Base-by-base conservation (phyloP, 2,797 vertebrate species). In the Hoplostethus atlanticus region DNA sequence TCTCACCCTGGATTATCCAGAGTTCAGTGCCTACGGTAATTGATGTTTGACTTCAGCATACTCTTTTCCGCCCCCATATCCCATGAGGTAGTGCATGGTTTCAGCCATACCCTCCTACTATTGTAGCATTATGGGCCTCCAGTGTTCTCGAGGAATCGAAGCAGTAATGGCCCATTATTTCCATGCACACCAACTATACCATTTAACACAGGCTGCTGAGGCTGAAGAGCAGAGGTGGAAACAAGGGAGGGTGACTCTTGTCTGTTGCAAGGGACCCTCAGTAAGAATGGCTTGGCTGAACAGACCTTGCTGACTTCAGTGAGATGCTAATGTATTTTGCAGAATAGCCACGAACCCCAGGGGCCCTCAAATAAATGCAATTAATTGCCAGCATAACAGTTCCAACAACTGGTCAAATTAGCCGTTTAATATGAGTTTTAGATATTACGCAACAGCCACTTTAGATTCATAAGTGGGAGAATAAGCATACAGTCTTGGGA, bases 11-110 rank as follows among this genome's bases (percentile, higher is more conserved):
- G 63, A 87, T 85, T 76, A 77, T 84, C 64, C 36, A 75, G 46
- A 90, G 80, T 87, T 88, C 73, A 87, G 70, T 84, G 77, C 68
- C 64, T 81, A 31, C 74, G 71, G 69, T 90, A 92, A 91, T 90
- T 91, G 86, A 79, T 84, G 82, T 91, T 93, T 92, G 86, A 93
- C 88, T 91, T 68, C 42, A 73, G 64, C 76, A 60, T 79, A 64
- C 67, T 81, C 71, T 83, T 67, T 78, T 56, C 83, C 86, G 72
- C 80, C 80, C 77, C 68, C 81, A 53, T 77, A 71, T 89, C 83
- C 81, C 78, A 79, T 40, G 72, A 87, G 87, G 62, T 62, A 68
- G 54, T 54, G 34, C 73, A 77, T 15, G 2, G 11, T 86, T 87
- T 78, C 71, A 78, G 54, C 79, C 77, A 69, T 47, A 64, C 76